These are phyloP conservation scores for Drosophila littoralis DNA, from an alignment of 1,140 invertebrate species.

Conservation along the genomic window DNA sequence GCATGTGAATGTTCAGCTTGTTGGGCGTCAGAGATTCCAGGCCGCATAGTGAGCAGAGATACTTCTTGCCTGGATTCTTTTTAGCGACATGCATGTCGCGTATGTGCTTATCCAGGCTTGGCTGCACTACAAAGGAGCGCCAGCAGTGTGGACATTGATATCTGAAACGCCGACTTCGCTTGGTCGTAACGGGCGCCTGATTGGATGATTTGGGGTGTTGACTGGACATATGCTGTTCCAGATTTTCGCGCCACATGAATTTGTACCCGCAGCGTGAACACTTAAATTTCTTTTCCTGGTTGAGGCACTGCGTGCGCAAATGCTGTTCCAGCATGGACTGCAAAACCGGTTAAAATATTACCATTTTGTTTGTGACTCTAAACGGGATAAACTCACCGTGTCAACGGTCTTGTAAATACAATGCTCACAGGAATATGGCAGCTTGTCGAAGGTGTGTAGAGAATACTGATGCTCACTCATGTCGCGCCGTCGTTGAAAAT, in stretches of 20 bases:
- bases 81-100: constrained; percentile 71
- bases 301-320: constrained; percentile 52
- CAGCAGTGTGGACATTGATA: constrained; percentile 71
- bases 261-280: constrained; percentile 64
- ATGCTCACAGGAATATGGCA: constrained; percentile 59
- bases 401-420: constrained; percentile 67
- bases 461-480: constrained; percentile 70
- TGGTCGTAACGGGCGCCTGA: constrained; percentile 17
- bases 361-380: too few relatives aligned
- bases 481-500: constrained; percentile 55
- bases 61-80: constrained; percentile 68
- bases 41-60: constrained; percentile 86
- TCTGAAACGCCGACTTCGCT: constrained; percentile 61
- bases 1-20: constrained; percentile 87
- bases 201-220: constrained; percentile 52
- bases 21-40: constrained; percentile 86
- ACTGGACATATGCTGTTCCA: constrained; percentile 48
- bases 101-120: constrained; percentile 69
- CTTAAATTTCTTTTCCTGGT: constrained; percentile 59
- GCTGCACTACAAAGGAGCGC: constrained; percentile 67
- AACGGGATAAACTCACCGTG: constrained; percentile 29
- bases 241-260: constrained; percentile 70
- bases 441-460: constrained; percentile 65
- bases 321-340: constrained; percentile 59
- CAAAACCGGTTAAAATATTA: neutral